Base-by-base conservation (phyloP, 2,113 vertebrate species). In the Hippoglossus stenolepis region DNA sequence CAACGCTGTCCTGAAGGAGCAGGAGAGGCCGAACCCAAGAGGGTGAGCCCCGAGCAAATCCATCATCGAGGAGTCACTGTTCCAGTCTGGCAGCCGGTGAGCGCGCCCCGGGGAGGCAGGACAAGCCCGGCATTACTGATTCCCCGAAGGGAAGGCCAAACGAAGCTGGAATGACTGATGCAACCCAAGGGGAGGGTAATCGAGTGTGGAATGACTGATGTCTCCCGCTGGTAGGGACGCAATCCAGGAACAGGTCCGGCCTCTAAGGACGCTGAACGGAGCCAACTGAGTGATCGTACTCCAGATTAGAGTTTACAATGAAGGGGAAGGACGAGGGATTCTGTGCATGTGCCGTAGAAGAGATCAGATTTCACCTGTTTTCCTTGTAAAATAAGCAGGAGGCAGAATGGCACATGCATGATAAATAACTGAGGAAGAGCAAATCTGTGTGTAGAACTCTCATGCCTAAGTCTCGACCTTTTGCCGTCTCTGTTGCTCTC, bases 91-190 rank as follows among this genome's bases (percentile, higher is more conserved):
- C 73, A 26, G 78, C 60, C 63, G 73, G 87, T 62, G 65, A 92
- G 60, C 31, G 62, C 26, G 67, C 87, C 87, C 63, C 66, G 8
- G 73, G 89, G 90, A 87, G 71, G 65, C 62, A 76, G 70, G 80
- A 85, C 81, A 80, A 87, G 84, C 73, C 71, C 54, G 71, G 81
- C 79, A 92, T 91, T 81, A 89, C 74, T 21, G 81, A 88, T 76
- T 69, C 83, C 59, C 57, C 73, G 64, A 70, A 84, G 82, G 85
- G 88, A 84, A 91, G 85, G 86, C 85, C 85, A 90, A 90, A 89
- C 72, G 40, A 89, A 85, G 70, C 72, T n/a, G 60, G 78, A 90
- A 85, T 89, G 88, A 92, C 76, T 76, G 87, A 93, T 90, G 86
- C 68, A 72, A 71, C 90, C 84, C 88, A 77, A 28, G 60, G 85